Base-by-base conservation (phyloP, 2,113 vertebrate genomes). In the Laticauda colubrina region DNA sequence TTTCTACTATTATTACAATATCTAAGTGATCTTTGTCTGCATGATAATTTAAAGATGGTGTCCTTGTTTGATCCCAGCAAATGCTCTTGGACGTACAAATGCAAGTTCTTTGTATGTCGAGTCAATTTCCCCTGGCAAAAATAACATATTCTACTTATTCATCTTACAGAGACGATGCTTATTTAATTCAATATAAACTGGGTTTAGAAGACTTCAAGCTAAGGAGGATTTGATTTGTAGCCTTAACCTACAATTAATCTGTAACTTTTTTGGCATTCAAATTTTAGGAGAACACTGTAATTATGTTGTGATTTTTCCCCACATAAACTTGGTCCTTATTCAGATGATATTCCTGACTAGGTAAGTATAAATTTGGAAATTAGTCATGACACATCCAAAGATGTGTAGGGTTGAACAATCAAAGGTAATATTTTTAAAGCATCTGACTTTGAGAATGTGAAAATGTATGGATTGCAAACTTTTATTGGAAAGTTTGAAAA, bases 171-270 rank as follows among this genome's bases (percentile, higher is more conserved):
- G 94, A 96, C 59, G 94, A 93, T 96, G 95, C 95, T 97, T 96
- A 94, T 96, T 97, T 96, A 96, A 96, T 97, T 97, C 97, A 96
- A 92, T 95, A 96, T 94, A 95, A 97, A 97, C 94, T 95, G 96
- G 93, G 94, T 96, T 97, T 94, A 97, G 96, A 97, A 97, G 90
- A 97, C 96, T 98, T 97, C 96, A 97, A 97, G 94, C 96, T 97
- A 97, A 97, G 97, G 97, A 96, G 95, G 97, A 97, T 96, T 98
- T 98, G 97, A 98, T 98, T 98, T 98, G 97, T 97, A 97, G 92
- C 97, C 96, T 97, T 98, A 97, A 98, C 97, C 98, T 98, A 98
- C 97, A 98, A 98, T 98, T 98, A 98, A 98, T 98, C 97, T 97
- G 97, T 97, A 98, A 97, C 98, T 97, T 98, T 97, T 98, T 98